Evolutionary conservation across 1,140 invertebrate genomes (phyloP).

Genomic region (Aphaenogaster ashmeadi): DNA sequence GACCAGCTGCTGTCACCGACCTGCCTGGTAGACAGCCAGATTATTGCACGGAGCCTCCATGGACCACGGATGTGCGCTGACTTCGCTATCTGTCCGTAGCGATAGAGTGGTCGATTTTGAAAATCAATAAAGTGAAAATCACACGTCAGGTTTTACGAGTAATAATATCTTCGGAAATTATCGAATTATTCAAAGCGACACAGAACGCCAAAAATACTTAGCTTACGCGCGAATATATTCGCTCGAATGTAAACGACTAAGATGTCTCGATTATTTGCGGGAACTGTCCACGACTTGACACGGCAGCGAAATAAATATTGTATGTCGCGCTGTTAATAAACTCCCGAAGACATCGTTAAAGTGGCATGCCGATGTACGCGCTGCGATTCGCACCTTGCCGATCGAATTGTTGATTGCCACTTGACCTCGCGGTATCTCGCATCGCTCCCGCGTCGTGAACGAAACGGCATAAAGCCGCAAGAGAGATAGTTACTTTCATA

Average conservation of each 20-base stretch:
- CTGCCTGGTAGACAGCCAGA: constrained; percentile 71
- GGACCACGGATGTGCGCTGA: constrained; percentile 9
- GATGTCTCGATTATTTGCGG: neutral
- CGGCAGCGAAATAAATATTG: constrained; percentile 37
- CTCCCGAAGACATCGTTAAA: constrained; percentile 36
- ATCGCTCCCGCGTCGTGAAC: constrained; percentile 9
- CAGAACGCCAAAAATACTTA: neutral
- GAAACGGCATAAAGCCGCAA: constrained; percentile 13
- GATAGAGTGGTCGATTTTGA: constrained; percentile 25
- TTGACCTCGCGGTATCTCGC: constrained; percentile 61
- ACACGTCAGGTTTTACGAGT: constrained; percentile 18
- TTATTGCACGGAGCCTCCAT: constrained; percentile 55
- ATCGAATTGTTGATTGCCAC: constrained; percentile 67
- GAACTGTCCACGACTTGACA: neutral
- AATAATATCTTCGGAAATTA: constrained; percentile 2
- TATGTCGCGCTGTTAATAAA: constrained; percentile 37
- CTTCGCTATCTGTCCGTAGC: constrained; percentile 22
- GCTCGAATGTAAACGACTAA: constrained; percentile 2
- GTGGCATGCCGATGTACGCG: neutral
- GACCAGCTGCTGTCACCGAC: constrained; percentile 78
- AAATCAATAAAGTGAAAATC: constrained; percentile 4
- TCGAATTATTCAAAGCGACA: neutral
- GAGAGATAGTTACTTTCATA: constrained; percentile 49
- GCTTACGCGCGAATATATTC: neutral
- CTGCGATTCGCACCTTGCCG: constrained; percentile 17